A percentile compares a stretch with the other conserved stretches of the same genome.
phyloP scores from a whole-genome alignment of 2,888 invertebrate species.

The Coronaproctus castanopsis region DNA sequence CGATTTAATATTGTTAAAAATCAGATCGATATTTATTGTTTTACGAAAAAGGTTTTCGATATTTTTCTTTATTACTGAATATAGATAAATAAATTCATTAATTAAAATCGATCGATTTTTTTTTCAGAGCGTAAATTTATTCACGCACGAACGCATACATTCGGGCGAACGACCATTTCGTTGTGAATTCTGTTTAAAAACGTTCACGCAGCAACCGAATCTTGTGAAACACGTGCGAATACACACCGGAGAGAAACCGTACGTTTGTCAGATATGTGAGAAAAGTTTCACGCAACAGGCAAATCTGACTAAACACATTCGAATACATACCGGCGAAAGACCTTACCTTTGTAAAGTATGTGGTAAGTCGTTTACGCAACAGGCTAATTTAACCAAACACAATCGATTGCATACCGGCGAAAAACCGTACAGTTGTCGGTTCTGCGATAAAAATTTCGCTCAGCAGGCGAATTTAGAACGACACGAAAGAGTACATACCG shows the following conservation, averaged over 20 bases:
- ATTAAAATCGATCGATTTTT: too few species aligned
- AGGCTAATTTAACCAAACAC: constrained; percentile 19
- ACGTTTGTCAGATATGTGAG: constrained; percentile 17
- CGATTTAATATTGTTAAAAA: too few species aligned
- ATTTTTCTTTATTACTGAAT: too few species aligned
- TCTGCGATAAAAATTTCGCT: constrained; percentile 20
- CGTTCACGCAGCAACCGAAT: constrained; percentile 24
- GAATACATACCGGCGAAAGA: constrained; percentile 21
- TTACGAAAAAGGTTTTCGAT: too few species aligned
- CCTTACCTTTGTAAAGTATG: constrained; percentile 23
- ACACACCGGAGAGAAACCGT: constrained; percentile 24
- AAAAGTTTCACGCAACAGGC: constrained; percentile 20
- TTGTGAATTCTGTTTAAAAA: constrained; percentile 23
- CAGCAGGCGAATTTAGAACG: constrained; percentile 20
- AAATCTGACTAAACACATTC: constrained; percentile 19
- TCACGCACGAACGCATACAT: constrained; percentile 1
- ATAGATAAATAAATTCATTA: too few species aligned
- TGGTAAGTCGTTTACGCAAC: constrained; percentile 21
- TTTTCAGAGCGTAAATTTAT: neutral
- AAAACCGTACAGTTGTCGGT: constrained; percentile 18
- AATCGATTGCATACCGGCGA: constrained; percentile 19
- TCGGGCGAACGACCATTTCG: constrained; percentile 23
- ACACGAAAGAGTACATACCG: constrained; percentile 20
- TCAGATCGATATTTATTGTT: too few species aligned
- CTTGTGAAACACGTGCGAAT: constrained; percentile 24